Evolutionary conservation across 2,797 vertebrate species (phyloP), one percentile per base, ranked within the genome.

Genomic region (Helarctos malayanus): DNA sequence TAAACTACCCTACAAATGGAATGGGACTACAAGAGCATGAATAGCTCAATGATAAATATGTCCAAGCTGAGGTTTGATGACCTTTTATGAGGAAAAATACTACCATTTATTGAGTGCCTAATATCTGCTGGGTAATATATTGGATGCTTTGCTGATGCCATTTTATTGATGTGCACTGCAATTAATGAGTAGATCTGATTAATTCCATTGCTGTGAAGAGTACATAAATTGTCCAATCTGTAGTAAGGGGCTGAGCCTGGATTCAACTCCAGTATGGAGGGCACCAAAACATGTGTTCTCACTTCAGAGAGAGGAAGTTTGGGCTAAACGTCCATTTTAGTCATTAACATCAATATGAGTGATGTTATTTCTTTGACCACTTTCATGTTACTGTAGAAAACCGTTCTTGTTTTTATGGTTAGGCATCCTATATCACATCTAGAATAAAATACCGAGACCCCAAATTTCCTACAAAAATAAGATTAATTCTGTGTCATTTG

Each of bases 131-230:
- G 32, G 19, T 63, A 56, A 83, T 32, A 54, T n/a, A 90, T 13
- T 78, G 16, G 47, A 4, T 71, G 38, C 1, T 83, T 93, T 88
- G 93, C 23, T 80, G 49, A 65, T 80, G 59, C 2, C 27, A 68
- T 73, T 97, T 96, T 91, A 86, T 47, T 95, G 14, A 73, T 52
- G 27, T 81, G 5, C 35, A 89, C 14, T 68, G 35, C 18, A 75
- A 45, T 82, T 90, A 11, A 88, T 23, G 12, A 84, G 21, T 68
- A 84, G 3, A 56, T 59, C 73, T 29, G 92, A 83, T 94, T 57
- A 89, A 88, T 75, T 69, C 29, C 11, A 86, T 45, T 56, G 4
- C 18, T 57, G 3, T 82, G 29, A 59, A 85, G 92, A 19, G 14
- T 79, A 71, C 10, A 41, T 35, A 68, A 91, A 71, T 86, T 89